Conservation (phyloP, 2,113 vertebrate genomes). For the Brachyistius frenatus region DNA sequence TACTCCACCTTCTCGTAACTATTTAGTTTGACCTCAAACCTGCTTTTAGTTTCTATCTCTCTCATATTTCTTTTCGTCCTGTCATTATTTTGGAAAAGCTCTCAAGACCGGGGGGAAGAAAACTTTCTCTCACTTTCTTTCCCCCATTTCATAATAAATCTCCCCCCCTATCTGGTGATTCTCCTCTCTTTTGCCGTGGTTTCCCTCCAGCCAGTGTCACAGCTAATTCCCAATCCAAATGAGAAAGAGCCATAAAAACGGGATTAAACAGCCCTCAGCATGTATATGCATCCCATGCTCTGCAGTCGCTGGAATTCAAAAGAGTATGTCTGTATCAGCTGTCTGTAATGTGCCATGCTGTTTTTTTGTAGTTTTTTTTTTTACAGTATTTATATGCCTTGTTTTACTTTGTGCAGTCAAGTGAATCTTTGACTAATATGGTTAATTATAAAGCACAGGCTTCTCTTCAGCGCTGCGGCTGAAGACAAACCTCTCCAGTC, state of each 20-base stretch:
- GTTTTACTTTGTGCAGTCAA: constrained; percentile 15
- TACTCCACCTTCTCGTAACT: too few species aligned
- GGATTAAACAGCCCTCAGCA: constrained; percentile 15
- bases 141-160: background rate
- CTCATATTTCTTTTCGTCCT: too few species aligned
- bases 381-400: background rate
- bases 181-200: background rate
- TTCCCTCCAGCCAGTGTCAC: background rate
- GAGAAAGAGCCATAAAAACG: background rate
- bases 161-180: background rate
- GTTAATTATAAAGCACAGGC: constrained; percentile 10
- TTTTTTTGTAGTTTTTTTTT: background rate
- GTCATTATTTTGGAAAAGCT: too few species aligned
- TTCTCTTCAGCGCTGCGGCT: background rate
- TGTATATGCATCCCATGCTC: background rate
- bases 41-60: too few species aligned
- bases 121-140: background rate
- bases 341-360: background rate
- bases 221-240: constrained; percentile 1
- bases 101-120: too few species aligned
- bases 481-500: constrained; percentile 5
- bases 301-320: background rate
- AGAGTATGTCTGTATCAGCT: background rate
- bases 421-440: constrained; percentile 15
- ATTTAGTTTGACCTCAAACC: too few species aligned